These are phyloP conservation scores for Stenodera caucasica DNA, from an alignment of 2,888 invertebrate genomes.

Conservation along the genomic window DNA sequence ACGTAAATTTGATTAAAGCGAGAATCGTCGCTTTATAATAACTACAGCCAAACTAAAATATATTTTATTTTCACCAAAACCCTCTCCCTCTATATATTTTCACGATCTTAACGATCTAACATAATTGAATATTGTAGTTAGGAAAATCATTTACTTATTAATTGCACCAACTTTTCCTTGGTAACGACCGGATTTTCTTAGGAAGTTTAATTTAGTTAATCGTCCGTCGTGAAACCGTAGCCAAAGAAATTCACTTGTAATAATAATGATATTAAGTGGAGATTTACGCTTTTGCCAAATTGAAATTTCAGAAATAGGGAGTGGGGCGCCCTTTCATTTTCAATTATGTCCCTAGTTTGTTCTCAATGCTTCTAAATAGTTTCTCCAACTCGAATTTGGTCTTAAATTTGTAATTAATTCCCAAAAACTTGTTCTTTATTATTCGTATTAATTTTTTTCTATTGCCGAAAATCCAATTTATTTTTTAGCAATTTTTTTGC, in stretches of 20 bases:
- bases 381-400: too few species aligned
- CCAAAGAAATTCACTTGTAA: conserved; percentile 39
- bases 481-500: conserved; percentile 33
- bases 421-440: conserved; percentile 29
- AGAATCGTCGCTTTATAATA: neutral
- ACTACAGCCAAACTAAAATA: neutral
- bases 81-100: neutral
- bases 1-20: conserved; percentile 3
- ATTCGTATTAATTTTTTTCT: neutral
- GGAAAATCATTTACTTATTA: conserved; percentile 38
- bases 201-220: conserved; percentile 45
- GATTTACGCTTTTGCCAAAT: conserved; percentile 47
- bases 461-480: conserved; percentile 35
- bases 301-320: conserved; percentile 45
- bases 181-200: conserved; percentile 35
- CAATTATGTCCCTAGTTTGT: conserved; percentile 41
- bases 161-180: conserved; percentile 33
- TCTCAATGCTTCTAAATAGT: conserved; percentile 39
- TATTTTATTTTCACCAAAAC: neutral
- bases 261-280: conserved; percentile 48
- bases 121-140: conserved; percentile 37
- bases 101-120: conserved; percentile 13
- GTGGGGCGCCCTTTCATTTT: conserved; percentile 39
- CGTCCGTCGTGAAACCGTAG: conserved; percentile 36
- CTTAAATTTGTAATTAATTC: conserved; percentile 40